Percentiles rank a stretch among this genome's conserved stretches.
Evolutionary conservation across 2,888 invertebrate species (phyloP).

Genomic region (Acleris laterana): DNA sequence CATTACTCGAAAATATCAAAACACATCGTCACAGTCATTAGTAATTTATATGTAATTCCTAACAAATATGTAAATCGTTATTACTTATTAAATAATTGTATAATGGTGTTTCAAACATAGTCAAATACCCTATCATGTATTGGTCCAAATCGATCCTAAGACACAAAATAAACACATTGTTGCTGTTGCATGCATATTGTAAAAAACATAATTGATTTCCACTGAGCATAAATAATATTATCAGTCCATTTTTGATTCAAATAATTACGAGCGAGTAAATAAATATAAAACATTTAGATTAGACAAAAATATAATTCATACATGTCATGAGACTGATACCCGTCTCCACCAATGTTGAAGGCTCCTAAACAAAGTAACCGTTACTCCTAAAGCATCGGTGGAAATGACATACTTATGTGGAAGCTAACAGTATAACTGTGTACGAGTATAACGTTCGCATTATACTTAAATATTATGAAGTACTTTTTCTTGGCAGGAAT

Average conservation of each 20-base stretch:
- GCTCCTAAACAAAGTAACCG: no score
- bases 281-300: slow-evolving; percentile 23
- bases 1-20: no score
- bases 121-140: slow-evolving; percentile 5
- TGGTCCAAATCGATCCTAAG: slow-evolving; percentile 12
- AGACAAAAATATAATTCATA: slow-evolving; percentile 10
- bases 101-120: no score
- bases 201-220: slow-evolving; percentile 1
- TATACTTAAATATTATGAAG: slow-evolving; percentile 23
- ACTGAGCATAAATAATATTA: slow-evolving; percentile 11
- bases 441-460: not conserved
- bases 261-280: slow-evolving; percentile 21
- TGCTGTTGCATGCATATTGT: not conserved
- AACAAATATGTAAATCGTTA: no score
- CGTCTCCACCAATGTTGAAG: no score
- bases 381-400: no score
- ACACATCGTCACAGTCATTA: no score
- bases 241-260: slow-evolving; percentile 14
- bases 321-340: not conserved
- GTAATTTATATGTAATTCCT: no score
- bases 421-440: no score
- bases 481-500: slow-evolving; percentile 26
- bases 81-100: no score
- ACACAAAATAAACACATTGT: not conserved
- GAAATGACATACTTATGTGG: no score